Evolutionary conservation across 2,888 invertebrate genomes (phyloP), one percentile per base, ranked within the genome.

Genomic region (Digitonthophagus gazella): DNA sequence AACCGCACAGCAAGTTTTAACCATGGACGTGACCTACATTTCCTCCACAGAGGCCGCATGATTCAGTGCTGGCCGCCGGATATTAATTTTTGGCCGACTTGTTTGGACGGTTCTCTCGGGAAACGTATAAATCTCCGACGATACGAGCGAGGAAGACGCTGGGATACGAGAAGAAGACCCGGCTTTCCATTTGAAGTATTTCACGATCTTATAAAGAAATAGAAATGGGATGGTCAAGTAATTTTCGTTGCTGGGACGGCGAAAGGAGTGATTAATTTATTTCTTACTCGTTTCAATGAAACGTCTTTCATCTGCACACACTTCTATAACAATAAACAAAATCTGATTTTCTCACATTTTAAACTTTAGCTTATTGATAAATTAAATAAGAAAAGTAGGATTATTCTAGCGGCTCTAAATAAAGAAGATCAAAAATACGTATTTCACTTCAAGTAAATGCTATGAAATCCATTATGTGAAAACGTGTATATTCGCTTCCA

Each of bases 391-490:
- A n/a, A n/a, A n/a, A 44, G 28, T 11, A 8, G 8, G 11, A 8
- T 11, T 5, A 11, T 44, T 44, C 11, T 11, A 44, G 28, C 6
- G 8, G 28, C 6, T 44, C 3, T 44, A 44, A 44, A 44, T 44
- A 44, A 44, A 44, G 28, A 11, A 19, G 61, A 61, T 61, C 61
- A 61, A 61, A 61, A 61, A 61, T 61, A 61, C 61, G 20, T 61
- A 61, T 61, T 61, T 61, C 20, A 61, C 20, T 15, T 5, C 61
- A 61, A 61, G 61, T 61, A 61, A 61, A 61, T 16, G 61, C 61
- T 18, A 20, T 2, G 61, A 61, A 61, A 61, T 61, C 61, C 61
- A 61, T 61, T 20, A 18, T 19, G 61, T n/a, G 16, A 61, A 19
- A 44, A 11, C 28, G 61, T 20, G 61, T 61, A 61, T 19, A 61